Evolutionary conservation across 2,113 vertebrate species (phyloP), one percentile per base, ranked within the genome.

Genomic region (Melanotaenia duboulayi): DNA sequence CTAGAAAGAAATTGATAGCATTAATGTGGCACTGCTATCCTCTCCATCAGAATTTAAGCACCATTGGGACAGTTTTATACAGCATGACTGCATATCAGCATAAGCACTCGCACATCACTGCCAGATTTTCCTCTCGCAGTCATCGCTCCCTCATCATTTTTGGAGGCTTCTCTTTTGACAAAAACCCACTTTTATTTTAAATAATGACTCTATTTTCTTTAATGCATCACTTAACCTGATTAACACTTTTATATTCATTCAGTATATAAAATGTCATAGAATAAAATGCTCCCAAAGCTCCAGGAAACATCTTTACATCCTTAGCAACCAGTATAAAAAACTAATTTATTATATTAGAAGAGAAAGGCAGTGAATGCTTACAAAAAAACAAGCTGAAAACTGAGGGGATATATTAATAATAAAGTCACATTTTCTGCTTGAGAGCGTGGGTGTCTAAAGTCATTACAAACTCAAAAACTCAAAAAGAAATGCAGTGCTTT

Each of bases 51-150:
- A 65, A 62, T 74, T 64, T 46, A 62, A 81, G 74, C 67, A 71
- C 73, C 78, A 67, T 4, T 23, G 73, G 80, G 85, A 78, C 61
- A 62, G 77, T 82, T 82, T 87, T 49, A 80, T 83, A 80, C 82
- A 76, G 87, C 78, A 76, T 91, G 87, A 91, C 81, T 57, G 78
- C 80, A 84, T 65, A 87, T 83, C 78, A 80, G 72, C 79, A 81
- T 42, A 83, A 78, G 86, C 87, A 81, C 73, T 76, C 60, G 68
- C 63, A 56, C 81, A 50, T 22, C 42, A 42, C 64, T 71, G 79
- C 69, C 68, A 84, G 62, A 63, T 23, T 55, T 65, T 75, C 52
- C 28, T 35, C 69, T 22, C 46, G 58, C 49, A 60, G 57, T 48
- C 54, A 0, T 60, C 28, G 19, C 66, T 69, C 73, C 80, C 79